Evolutionary conservation across 2,113 vertebrate genomes (phyloP).

Genomic region (Poeciliopsis turrubarensis): DNA sequence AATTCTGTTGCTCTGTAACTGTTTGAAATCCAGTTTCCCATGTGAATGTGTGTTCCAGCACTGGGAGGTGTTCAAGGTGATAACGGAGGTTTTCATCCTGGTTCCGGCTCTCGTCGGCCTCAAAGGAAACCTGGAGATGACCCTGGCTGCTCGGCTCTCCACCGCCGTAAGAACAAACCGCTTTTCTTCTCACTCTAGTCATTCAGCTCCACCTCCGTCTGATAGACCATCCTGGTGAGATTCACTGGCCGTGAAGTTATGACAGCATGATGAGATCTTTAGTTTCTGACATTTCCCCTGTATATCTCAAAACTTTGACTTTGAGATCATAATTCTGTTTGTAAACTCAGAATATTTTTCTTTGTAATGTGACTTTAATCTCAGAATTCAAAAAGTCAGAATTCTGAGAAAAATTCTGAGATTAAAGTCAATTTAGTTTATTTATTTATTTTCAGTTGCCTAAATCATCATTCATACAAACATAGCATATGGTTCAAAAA

Average conservation of each 20-base stretch:
- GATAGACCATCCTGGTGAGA: not conserved
- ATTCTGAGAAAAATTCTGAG: too few species aligned
- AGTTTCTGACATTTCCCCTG: too few species aligned
- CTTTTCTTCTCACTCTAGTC: not conserved
- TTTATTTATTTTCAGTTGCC: too few species aligned
- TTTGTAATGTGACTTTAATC: too few species aligned
- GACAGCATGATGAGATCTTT: too few species aligned
- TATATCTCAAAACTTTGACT: too few species aligned
- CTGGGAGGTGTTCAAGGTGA: slow-evolving; percentile 92
- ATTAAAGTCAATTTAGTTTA: too few species aligned
- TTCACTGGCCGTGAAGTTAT: too few species aligned
- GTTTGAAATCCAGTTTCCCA: not conserved
- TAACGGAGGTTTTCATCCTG: slow-evolving; percentile 92
- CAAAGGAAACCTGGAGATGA: slow-evolving; percentile 99
- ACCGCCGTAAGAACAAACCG: slow-evolving; percentile 85
- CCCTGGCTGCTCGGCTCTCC: slow-evolving; percentile 93
- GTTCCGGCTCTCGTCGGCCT: slow-evolving; percentile 94
- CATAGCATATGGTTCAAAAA: too few species aligned
- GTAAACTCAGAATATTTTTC: too few species aligned
- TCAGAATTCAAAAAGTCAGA: too few species aligned
- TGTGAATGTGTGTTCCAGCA: slow-evolving; percentile 81
- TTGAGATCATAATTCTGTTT: too few species aligned
- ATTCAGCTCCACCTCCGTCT: not conserved
- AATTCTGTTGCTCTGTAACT: not conserved
- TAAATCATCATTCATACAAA: not conserved